Base-by-base conservation (phyloP, 2,113 vertebrate species). In the Microtus pennsylvanicus region DNA sequence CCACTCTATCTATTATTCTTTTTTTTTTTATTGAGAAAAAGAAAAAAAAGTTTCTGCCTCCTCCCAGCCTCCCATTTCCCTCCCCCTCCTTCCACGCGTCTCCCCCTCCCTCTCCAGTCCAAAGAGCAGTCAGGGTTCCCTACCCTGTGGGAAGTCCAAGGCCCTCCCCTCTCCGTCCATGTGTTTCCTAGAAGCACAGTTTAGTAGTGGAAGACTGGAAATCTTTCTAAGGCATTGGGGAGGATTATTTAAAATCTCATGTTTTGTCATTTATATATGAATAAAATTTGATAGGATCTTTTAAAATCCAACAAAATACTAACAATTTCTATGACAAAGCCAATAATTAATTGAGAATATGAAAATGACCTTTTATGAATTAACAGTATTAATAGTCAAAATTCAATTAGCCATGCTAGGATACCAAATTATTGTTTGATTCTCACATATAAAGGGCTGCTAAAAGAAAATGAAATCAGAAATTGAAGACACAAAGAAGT, bases 391-490 rank as follows among this genome's bases (percentile, higher is more conserved):
- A 75, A 91, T 78, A 70, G 22, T 61, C 24, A 76, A 30, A 80
- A 91, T 83, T 94, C 93, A 92, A 93, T 78, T 69, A 94, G 63
- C 42, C 4, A 52, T 70, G 30, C n/a, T 38, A 82, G 42, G 52
- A 42, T 17, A 82, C 0, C 33, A 83, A 81, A 69, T 85, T 93
- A 85, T 74, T 35, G 90, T 92, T 70, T 74, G 50, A 94, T 88
- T 91, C n/a, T 93, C 35, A 70, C 7, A 28, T 26, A 63, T 19
- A 63, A 92, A 87, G 24, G 63, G 14, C 22, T 87, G 50, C 12
- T 94, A 75, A 92, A 90, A 81, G 12, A 74, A 14, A 50, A 70
- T n/a, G 17, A 5, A 90, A 13, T 12, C 65, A 63, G 38, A 82
- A 17, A 90, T 42, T 1, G 12, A 33, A 58, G 58, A 58, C 58